These are phyloP conservation scores for Melanogrammus aeglefinus DNA, from an alignment of 2,797 vertebrate genomes.

Conservation along the genomic window DNA sequence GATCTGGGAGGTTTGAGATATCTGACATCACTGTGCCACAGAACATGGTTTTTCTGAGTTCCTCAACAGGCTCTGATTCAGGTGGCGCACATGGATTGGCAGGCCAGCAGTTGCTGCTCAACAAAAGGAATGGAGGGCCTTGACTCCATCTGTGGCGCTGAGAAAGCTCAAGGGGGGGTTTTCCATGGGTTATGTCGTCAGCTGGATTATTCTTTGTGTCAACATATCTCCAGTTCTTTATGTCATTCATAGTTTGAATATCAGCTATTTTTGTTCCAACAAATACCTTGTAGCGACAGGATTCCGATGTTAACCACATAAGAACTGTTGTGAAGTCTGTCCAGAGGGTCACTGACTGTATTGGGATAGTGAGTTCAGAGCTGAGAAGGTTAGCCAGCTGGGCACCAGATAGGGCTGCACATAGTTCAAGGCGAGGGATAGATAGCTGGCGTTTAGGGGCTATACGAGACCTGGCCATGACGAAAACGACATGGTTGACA, in stretches of 20 bases:
- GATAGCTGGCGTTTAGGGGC: conserved; percentile 9
- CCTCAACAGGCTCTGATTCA: conserved; percentile 6
- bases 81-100: conserved; percentile 4
- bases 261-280: conserved; percentile 11
- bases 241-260: conserved; percentile 10
- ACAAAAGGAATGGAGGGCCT: conserved; percentile 24
- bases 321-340: conserved; percentile 14
- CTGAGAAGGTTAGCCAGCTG: conserved; percentile 18
- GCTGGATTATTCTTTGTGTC: conserved; percentile 16
- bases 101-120: neutral
- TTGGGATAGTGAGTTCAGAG: conserved; percentile 9
- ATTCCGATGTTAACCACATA: conserved; percentile 5
- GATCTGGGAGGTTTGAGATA: conserved; percentile 10
- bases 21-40: conserved; percentile 12
- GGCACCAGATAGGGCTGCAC: conserved; percentile 17
- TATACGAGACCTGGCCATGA: conserved; percentile 10
- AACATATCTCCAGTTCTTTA: conserved; percentile 13
- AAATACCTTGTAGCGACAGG: conserved; percentile 13
- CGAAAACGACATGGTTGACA: neutral
- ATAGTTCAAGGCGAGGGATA: conserved; percentile 21
- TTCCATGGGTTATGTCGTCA: conserved; percentile 13
- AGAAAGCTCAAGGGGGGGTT: conserved; percentile 5
- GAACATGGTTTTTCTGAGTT: conserved; percentile 12
- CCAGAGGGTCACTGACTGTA: conserved; percentile 4
- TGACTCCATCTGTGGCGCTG: conserved; percentile 11